Conservation (phyloP, 2,113 vertebrate species). For the Puntigrus tetrazona region DNA sequence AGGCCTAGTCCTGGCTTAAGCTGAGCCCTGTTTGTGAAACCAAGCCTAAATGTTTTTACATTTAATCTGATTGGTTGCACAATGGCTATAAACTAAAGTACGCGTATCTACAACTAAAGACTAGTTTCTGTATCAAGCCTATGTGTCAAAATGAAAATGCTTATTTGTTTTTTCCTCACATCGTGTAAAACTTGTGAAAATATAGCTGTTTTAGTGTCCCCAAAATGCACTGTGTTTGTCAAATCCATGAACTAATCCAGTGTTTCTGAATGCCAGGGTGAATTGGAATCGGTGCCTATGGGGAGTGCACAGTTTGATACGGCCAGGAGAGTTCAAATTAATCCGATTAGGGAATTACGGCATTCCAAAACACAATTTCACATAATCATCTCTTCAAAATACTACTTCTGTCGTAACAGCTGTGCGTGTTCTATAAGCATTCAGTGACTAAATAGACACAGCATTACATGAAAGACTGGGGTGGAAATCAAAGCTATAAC, state of each 20-base stretch:
- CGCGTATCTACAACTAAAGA: not conserved
- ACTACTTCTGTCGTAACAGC: not conserved
- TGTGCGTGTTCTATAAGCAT: not conserved
- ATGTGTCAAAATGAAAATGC: not conserved
- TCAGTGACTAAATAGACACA: not conserved
- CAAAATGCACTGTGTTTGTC: not conserved
- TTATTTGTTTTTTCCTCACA: not conserved
- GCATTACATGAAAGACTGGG: not conserved
- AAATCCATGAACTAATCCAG: not conserved
- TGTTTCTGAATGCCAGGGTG: not conserved
- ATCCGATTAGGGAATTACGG: slow-evolving; percentile 44
- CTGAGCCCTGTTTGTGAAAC: too few relatives aligned
- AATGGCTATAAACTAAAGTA: not conserved
- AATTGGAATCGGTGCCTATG: not conserved
- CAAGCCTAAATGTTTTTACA: not conserved
- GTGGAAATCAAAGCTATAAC: not conserved
- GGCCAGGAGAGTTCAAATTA: not conserved
- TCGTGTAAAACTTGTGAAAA: not conserved
- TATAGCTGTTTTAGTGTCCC: not conserved
- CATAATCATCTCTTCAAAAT: slow-evolving; percentile 16
- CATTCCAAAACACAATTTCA: slow-evolving; percentile 37
- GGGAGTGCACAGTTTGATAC: not conserved
- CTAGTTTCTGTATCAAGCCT: not conserved
- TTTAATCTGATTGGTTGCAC: not conserved
- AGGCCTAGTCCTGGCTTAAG: too few relatives aligned